phyloP scores from a whole-genome alignment of 1,140 invertebrate genomes.

The Lasioglossum baleicum region DNA sequence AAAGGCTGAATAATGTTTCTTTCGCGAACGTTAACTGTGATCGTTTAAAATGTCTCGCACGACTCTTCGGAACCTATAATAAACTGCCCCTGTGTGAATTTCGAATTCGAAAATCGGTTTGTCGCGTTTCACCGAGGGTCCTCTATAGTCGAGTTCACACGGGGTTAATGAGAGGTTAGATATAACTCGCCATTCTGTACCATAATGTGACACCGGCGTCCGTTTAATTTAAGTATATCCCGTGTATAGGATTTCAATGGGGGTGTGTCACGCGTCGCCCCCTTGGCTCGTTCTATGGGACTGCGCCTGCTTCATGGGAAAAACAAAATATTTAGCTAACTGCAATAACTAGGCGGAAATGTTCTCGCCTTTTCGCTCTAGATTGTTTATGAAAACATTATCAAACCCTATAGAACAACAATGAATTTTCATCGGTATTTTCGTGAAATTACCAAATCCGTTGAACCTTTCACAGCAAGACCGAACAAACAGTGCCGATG shows the following conservation, averaged over 20 bases:
- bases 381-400: background rate
- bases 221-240: conserved; percentile 79
- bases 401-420: background rate
- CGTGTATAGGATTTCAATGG: conserved; percentile 72
- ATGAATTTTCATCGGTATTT: conserved; percentile 9
- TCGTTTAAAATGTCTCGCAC: conserved; percentile 34
- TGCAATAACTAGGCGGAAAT: conserved; percentile 27
- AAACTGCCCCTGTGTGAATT: conserved; percentile 51
- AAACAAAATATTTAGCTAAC: conserved; percentile 74
- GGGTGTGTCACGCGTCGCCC: conserved; percentile 70
- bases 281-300: conserved; percentile 34
- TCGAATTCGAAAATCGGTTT: conserved; percentile 68
- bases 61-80: conserved; percentile 46
- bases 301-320: conserved; percentile 73
- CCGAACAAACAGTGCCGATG: background rate
- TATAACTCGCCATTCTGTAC: conserved; percentile 76
- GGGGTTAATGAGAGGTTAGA: conserved; percentile 79
- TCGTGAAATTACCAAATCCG: background rate
- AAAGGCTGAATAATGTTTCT: background rate
- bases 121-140: conserved; percentile 61
- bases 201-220: conserved; percentile 73
- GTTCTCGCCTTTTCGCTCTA: background rate
- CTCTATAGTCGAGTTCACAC: conserved; percentile 71
- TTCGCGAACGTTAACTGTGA: background rate
- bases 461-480: background rate